A percentile compares a stretch with the other conserved stretches of the same genome.
Conservation (phyloP, 2,797 vertebrate species). For the Pangasius krempfi region DNA sequence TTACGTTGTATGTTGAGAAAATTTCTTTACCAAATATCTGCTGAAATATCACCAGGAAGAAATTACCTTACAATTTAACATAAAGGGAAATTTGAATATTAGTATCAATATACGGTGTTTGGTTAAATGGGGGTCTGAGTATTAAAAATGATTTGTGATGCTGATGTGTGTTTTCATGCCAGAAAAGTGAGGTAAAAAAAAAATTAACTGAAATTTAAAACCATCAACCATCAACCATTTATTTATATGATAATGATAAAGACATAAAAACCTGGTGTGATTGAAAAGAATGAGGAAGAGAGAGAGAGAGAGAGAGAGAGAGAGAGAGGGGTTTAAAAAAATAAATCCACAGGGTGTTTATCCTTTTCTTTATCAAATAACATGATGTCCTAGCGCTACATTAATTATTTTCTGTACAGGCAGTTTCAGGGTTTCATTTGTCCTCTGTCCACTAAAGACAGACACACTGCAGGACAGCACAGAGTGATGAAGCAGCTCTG, state of each 20-base stretch:
- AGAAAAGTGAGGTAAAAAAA: neutral
- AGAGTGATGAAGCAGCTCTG: neutral
- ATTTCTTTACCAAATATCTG: slow-evolving; percentile 21
- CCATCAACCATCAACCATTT: neutral
- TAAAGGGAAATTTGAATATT: neutral
- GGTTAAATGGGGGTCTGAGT: neutral
- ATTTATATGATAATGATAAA: neutral
- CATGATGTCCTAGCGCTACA: neutral
- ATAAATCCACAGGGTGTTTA: neutral
- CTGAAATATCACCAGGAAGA: neutral
- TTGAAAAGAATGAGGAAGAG: neutral
- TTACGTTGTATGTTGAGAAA: slow-evolving; percentile 58
- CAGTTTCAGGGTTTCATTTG: neutral
- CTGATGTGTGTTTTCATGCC: neutral
- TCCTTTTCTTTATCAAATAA: neutral
- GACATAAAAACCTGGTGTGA: neutral
- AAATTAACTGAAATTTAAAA: neutral
- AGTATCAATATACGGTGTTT: neutral
- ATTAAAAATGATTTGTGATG: neutral
- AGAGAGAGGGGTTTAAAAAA: neutral
- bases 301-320: neutral
- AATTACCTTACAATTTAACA: neutral
- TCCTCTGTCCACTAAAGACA: neutral
- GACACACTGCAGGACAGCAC: neutral
- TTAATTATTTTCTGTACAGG: neutral